Conservation (phyloP, 2,888 invertebrate species). For the Apodemia zela region DNA sequence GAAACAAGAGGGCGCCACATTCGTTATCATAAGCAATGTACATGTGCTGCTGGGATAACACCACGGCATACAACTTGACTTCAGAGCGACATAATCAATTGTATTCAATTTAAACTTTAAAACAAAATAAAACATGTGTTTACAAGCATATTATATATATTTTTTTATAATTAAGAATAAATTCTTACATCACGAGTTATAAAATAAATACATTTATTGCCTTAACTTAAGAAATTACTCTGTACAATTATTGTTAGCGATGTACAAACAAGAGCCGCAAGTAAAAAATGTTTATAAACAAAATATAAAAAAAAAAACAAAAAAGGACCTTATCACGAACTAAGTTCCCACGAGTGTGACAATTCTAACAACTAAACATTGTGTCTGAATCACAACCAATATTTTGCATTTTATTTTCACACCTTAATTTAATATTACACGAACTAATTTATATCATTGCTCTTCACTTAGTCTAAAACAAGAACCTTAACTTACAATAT, state of each 20-base stretch:
- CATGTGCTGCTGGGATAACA: too few species aligned
- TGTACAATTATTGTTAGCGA: slow-evolving; percentile 81
- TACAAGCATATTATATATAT: slow-evolving; percentile 81
- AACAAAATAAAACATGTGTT: slow-evolving; percentile 59
- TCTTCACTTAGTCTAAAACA: slow-evolving; percentile 78
- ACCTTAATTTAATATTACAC: slow-evolving; percentile 75
- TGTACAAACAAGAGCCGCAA: slow-evolving; percentile 78
- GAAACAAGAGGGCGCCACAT: too few species aligned
- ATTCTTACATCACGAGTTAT: slow-evolving; percentile 81
- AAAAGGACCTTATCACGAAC: slow-evolving; percentile 65
- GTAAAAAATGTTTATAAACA: slow-evolving; percentile 69
- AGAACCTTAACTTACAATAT: slow-evolving; percentile 69
- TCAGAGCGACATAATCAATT: too few species aligned
- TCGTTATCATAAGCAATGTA: too few species aligned
- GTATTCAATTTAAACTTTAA: not conserved
- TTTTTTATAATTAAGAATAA: slow-evolving; percentile 80
- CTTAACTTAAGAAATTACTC: slow-evolving; percentile 80
- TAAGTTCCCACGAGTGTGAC: slow-evolving; percentile 66
- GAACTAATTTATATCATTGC: slow-evolving; percentile 80
- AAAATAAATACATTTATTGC: slow-evolving; percentile 81
- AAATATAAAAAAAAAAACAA: slow-evolving; percentile 52
- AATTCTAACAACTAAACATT: slow-evolving; percentile 78
- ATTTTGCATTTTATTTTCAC: slow-evolving; percentile 79
- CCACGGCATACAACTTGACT: too few species aligned
- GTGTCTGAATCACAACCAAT: slow-evolving; percentile 80